A percentile compares a stretch with the other conserved stretches of the same genome.
These are phyloP conservation scores for Chirona hameri DNA, from an alignment of 2,888 invertebrate genomes.

Conservation along the genomic window DNA sequence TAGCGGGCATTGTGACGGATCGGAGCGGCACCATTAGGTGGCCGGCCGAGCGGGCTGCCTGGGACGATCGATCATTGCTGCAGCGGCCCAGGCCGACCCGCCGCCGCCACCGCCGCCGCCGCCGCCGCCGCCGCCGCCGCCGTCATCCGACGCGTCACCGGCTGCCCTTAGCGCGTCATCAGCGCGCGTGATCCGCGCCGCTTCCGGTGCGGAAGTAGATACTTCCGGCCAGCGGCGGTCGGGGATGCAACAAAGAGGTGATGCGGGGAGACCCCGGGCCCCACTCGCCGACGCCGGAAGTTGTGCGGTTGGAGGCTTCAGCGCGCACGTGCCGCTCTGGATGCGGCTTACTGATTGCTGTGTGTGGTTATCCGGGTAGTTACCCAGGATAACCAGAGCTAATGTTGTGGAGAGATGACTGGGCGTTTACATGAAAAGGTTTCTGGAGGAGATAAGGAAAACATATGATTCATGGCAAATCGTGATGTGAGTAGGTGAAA, in stretches of 20 bases:
- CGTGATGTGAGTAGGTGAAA: no score
- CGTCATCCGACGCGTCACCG: neutral
- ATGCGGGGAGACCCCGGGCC: neutral
- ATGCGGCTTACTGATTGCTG: no score
- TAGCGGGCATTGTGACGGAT: neutral
- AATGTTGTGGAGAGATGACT: no score
- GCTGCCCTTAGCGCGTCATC: slow-evolving; percentile 3
- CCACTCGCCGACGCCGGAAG: no score
- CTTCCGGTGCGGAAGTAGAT: neutral
- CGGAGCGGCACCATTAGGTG: neutral
- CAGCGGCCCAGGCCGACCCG: neutral
- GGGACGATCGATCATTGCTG: neutral
- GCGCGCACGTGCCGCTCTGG: no score
- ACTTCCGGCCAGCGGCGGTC: neutral
- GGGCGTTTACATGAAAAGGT: no score
- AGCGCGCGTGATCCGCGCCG: neutral
- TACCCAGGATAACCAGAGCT: no score
- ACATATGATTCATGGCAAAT: no score
- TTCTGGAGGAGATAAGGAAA: no score
- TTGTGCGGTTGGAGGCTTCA: no score
- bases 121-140: neutral
- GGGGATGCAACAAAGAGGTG: neutral
- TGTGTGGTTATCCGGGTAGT: no score
- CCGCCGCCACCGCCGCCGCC: neutral
- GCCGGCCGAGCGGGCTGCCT: neutral